A percentile compares a stretch with the other conserved stretches of the same genome.
phyloP scores from a whole-genome alignment of 2,888 invertebrate species.

The Catocala nupta region DNA sequence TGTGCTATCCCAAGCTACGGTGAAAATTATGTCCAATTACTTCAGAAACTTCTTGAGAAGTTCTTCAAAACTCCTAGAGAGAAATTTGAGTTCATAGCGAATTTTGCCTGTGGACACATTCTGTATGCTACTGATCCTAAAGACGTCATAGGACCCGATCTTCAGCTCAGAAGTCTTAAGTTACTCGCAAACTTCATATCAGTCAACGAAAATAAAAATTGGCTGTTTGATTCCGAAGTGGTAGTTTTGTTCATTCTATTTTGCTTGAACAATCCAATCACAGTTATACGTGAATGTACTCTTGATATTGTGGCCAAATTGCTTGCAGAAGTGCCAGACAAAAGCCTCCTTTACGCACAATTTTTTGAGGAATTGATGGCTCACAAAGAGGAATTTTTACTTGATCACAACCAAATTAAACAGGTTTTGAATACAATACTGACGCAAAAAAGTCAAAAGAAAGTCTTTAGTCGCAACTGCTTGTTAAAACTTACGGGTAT shows the following conservation, averaged over 20 bases:
- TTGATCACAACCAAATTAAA: slow-evolving; percentile 90
- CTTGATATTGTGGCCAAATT: slow-evolving; percentile 83
- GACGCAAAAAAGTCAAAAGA: slow-evolving; percentile 83
- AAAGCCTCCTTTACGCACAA: slow-evolving; percentile 74
- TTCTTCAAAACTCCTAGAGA: slow-evolving; percentile 75
- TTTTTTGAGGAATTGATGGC: slow-evolving; percentile 80
- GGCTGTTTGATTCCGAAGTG: slow-evolving; percentile 78
- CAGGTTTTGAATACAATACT: slow-evolving; percentile 89
- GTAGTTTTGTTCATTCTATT: slow-evolving; percentile 87
- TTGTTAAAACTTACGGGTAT: slow-evolving; percentile 72
- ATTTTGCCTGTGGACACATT: slow-evolving; percentile 85
- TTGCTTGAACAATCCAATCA: slow-evolving; percentile 83
- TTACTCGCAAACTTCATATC: slow-evolving; percentile 69
- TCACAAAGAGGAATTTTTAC: slow-evolving; percentile 87
- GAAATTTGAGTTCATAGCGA: slow-evolving; percentile 87
- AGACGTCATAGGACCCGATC: slow-evolving; percentile 78
- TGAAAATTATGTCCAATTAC: slow-evolving; percentile 70
- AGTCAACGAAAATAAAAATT: slow-evolving; percentile 62
- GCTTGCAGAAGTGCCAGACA: slow-evolving; percentile 63
- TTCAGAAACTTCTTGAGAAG: slow-evolving; percentile 79
- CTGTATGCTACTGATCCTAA: slow-evolving; percentile 76
- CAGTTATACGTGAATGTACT: slow-evolving; percentile 85
- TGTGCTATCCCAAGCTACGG: slow-evolving; percentile 74
- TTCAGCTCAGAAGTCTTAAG: slow-evolving; percentile 85
- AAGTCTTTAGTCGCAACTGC: slow-evolving; percentile 74